Conservation (phyloP, 2,797 vertebrate species). For the Pelobates cultripes region DNA sequence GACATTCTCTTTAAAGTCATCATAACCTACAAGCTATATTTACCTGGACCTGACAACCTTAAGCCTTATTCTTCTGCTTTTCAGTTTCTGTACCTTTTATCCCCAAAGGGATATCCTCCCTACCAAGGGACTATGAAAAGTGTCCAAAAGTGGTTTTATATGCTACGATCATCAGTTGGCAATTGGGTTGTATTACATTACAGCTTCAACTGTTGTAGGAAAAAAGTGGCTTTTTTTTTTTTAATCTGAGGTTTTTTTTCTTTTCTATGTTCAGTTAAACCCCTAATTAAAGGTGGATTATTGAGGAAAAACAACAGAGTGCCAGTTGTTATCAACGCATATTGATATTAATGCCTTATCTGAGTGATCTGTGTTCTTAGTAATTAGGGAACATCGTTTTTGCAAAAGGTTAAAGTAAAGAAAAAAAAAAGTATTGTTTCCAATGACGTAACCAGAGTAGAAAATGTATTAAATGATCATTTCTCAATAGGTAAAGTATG, state of each 20-base stretch:
- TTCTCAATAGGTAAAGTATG: no score
- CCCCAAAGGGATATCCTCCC: no score
- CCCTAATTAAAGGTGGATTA: slow-evolving; percentile 32
- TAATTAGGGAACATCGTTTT: not conserved
- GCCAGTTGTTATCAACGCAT: slow-evolving; percentile 2
- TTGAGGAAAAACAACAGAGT: not conserved
- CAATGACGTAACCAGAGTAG: no score
- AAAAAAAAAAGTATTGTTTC: no score
- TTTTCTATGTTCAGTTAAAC: slow-evolving; percentile 4
- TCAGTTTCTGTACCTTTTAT: no score
- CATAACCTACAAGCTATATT: no score
- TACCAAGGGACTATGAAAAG: not conserved
- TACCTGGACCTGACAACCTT: no score
- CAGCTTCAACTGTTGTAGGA: not conserved
- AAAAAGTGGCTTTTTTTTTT: not conserved
- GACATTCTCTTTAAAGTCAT: no score
- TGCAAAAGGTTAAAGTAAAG: no score
- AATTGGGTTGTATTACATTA: not conserved
- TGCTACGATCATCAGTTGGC: not conserved
- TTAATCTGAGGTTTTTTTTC: not conserved
- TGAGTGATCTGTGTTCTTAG: not conserved
- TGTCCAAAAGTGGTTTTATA: not conserved
- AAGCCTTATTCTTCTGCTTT: no score
- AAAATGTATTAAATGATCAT: no score
- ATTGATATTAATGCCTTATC: not conserved